phyloP scores from a whole-genome alignment of 2,888 invertebrate genomes.

The Atrina japonica region DNA sequence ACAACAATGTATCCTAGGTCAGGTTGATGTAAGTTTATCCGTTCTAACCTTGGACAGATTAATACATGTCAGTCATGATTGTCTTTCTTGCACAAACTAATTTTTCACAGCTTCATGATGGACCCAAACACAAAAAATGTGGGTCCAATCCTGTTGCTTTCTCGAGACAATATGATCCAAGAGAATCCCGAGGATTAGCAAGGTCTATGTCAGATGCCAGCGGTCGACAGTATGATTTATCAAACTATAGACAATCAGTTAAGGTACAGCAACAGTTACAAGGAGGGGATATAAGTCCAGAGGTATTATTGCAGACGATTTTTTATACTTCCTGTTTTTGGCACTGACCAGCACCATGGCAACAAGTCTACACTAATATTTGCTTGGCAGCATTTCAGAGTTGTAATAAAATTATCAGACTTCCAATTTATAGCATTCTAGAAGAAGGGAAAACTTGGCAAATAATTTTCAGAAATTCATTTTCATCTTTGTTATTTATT shows the following conservation, averaged over 20 bases:
- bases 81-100: no score
- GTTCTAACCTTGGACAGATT: no score
- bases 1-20: no score
- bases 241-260: neutral
- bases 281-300: conserved; percentile 37
- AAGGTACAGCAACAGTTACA: conserved; percentile 18
- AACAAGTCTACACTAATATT: neutral
- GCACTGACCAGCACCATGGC: conserved; percentile 17
- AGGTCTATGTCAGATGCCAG: conserved; percentile 35
- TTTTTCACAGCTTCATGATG: conserved; percentile 29
- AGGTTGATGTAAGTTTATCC: no score
- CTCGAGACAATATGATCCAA: conserved; percentile 17
- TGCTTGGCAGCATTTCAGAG: no score
- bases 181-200: conserved; percentile 16
- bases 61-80: no score
- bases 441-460: no score
- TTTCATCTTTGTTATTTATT: no score
- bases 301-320: conserved; percentile 21
- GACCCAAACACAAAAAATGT: conserved; percentile 41
- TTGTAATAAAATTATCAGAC: no score
- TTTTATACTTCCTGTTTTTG: neutral
- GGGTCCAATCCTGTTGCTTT: conserved; percentile 32
- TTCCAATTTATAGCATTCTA: no score
- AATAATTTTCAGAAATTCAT: no score
- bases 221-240: conserved; percentile 1